These are phyloP conservation scores for Sclerodermus sp. DNA, from an alignment of 2,888 invertebrate genomes.

Conservation along the genomic window DNA sequence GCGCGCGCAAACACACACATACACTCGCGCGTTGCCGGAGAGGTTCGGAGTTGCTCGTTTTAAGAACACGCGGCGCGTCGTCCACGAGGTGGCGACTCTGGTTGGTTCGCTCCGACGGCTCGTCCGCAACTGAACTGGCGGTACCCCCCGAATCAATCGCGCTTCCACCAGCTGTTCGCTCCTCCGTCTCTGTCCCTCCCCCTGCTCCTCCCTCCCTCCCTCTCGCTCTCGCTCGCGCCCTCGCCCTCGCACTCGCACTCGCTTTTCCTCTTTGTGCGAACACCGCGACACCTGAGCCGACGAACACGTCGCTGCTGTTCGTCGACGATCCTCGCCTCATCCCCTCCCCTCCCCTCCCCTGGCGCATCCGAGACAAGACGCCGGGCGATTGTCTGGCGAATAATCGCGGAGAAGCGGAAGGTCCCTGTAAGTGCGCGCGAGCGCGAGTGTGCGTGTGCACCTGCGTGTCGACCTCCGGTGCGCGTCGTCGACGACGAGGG, in stretches of 20 bases:
- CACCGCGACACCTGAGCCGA: too few relatives aligned
- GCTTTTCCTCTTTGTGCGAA: neutral
- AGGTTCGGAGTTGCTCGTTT: neutral
- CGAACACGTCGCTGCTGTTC: too few relatives aligned
- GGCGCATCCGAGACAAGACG: too few relatives aligned
- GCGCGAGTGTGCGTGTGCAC: too few relatives aligned
- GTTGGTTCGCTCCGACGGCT: conserved; percentile 10
- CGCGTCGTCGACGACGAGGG: too few relatives aligned
- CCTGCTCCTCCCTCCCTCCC: neutral
- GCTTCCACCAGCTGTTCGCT: conserved; percentile 17
- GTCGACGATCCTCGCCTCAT: too few relatives aligned
- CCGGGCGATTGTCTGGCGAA: too few relatives aligned
- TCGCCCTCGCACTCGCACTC: neutral
- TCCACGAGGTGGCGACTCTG: conserved; percentile 24
- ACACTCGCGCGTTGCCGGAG: neutral
- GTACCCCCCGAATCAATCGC: conserved; percentile 17
- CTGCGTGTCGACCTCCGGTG: too few relatives aligned
- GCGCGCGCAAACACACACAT: too few relatives aligned
- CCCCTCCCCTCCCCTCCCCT: too few relatives aligned
- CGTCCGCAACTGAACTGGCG: conserved; percentile 22
- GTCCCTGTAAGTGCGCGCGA: too few relatives aligned
- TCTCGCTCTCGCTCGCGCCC: conserved; percentile 2
- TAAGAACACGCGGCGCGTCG: neutral
- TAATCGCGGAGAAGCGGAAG: too few relatives aligned
- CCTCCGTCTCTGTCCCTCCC: conserved; percentile 5